Evolutionary conservation across 1,140 invertebrate genomes (phyloP).

Genomic region (Pogonomyrmex californicus): DNA sequence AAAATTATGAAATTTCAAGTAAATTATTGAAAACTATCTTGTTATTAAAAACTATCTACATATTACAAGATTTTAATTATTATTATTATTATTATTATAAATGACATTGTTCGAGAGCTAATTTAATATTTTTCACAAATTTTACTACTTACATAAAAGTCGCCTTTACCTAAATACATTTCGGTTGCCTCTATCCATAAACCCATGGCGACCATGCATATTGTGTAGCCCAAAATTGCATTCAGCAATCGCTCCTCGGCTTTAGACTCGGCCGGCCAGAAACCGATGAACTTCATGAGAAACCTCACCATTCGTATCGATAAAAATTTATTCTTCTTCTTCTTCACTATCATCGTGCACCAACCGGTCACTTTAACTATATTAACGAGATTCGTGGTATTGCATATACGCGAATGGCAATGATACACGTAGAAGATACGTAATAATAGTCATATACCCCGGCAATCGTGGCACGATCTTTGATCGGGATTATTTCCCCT

Average conservation of each 20-base stretch:
- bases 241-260: constrained; percentile 6
- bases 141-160: constrained; percentile 66
- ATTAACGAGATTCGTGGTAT: constrained; percentile 43
- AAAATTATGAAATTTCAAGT: not conserved
- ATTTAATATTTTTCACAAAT: not conserved
- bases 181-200: constrained; percentile 25
- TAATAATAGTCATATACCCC: constrained; percentile 17
- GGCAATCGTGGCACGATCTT: constrained; percentile 29
- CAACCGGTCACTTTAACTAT: constrained; percentile 9
- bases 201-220: not conserved
- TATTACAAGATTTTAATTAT: not conserved
- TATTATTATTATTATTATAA: not conserved
- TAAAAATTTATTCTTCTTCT: constrained; percentile 14
- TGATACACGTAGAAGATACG: constrained; percentile 31
- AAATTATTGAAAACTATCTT: not conserved
- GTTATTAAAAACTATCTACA: not conserved
- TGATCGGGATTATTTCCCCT: constrained; percentile 25
- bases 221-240: constrained; percentile 7
- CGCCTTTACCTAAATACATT: constrained; percentile 41
- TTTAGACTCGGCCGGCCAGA: constrained; percentile 55
- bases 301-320: constrained; percentile 58
- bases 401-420: not conserved
- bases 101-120: not conserved
- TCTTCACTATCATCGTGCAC: not conserved
- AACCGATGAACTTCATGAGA: constrained; percentile 64